phyloP scores from a whole-genome alignment of 2,113 vertebrate species.

The Oxygymnocypris stewartii region DNA sequence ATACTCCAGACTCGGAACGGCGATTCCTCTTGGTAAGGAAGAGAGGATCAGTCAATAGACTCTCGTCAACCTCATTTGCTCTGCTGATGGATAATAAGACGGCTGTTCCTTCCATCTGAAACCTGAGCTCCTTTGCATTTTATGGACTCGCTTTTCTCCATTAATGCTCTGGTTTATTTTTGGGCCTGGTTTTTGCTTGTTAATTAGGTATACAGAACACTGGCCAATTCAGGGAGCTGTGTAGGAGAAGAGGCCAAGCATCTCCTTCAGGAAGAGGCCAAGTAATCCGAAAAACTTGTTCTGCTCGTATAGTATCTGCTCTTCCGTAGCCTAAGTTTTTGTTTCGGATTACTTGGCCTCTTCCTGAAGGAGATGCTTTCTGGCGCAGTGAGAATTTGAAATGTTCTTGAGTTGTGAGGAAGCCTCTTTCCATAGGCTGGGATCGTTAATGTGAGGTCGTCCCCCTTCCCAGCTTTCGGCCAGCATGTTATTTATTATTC shows the following conservation, averaged over 20 bases:
- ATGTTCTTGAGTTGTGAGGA: slow-evolving; percentile 39
- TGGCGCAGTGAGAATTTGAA: slow-evolving; percentile 33
- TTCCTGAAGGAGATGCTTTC: neutral
- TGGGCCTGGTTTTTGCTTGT: slow-evolving; percentile 34
- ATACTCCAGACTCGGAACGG: neutral
- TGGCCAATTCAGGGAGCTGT: slow-evolving; percentile 37
- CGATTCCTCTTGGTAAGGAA: slow-evolving; percentile 27
- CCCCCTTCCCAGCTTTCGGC: slow-evolving; percentile 53
- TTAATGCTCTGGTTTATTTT: slow-evolving; percentile 51
- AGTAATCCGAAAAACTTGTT: too few species aligned
- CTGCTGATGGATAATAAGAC: slow-evolving; percentile 44
- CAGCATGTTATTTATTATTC: slow-evolving; percentile 76
- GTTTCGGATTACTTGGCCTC: neutral
- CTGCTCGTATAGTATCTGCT: neutral
- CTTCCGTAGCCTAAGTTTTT: neutral
- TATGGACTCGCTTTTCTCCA: slow-evolving; percentile 43
- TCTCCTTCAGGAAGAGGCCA: too few species aligned
- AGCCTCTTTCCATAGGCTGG: slow-evolving; percentile 40
- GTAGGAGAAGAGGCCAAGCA: slow-evolving; percentile 6
- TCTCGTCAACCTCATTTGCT: slow-evolving; percentile 59
- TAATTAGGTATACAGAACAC: slow-evolving; percentile 47
- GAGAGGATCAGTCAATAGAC: slow-evolving; percentile 51
- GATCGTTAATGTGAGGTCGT: slow-evolving; percentile 60
- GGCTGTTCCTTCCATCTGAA: slow-evolving; percentile 44
- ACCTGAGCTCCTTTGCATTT: slow-evolving; percentile 38